Conservation (phyloP, 2,888 invertebrate species). For the Drepana falcataria region DNA sequence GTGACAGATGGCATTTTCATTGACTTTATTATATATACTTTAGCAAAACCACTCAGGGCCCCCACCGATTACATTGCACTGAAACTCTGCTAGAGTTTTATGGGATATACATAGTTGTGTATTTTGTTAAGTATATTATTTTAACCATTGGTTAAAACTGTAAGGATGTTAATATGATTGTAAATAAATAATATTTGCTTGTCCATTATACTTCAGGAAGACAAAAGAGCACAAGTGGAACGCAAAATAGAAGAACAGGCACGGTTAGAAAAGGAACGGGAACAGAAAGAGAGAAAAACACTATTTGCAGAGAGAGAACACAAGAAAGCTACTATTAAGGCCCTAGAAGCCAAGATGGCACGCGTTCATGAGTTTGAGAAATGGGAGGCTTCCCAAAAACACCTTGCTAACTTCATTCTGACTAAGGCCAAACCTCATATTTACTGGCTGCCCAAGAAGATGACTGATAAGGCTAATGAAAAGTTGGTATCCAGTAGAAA, state of each 20-base stretch:
- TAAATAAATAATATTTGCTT: background rate
- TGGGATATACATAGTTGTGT: too few species aligned
- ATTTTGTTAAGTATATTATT: too few species aligned
- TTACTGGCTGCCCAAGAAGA: conserved; percentile 91
- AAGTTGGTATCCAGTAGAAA: conserved; percentile 81
- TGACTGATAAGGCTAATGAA: conserved; percentile 83
- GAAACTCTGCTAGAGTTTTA: too few species aligned
- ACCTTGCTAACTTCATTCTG: conserved; percentile 89
- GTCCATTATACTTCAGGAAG: conserved; percentile 46
- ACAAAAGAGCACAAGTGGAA: conserved; percentile 87
- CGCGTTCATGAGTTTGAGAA: conserved; percentile 92
- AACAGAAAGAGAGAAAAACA: conserved; percentile 90
- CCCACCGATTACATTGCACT: too few species aligned
- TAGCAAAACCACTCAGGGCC: too few species aligned
- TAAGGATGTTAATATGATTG: too few species aligned
- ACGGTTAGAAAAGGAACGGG: conserved; percentile 88
- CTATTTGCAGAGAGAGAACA: conserved; percentile 91
- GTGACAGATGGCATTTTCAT: too few species aligned
- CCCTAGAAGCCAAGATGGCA: conserved; percentile 93
- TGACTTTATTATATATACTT: too few species aligned
- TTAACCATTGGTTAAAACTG: too few species aligned
- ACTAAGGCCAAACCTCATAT: conserved; percentile 92
- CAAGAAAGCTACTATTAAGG: conserved; percentile 92
- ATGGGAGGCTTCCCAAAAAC: conserved; percentile 88
- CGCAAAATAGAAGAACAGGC: conserved; percentile 96